Conservation (phyloP, 2,797 vertebrate species). For the Aselliscus stoliczkanus region DNA sequence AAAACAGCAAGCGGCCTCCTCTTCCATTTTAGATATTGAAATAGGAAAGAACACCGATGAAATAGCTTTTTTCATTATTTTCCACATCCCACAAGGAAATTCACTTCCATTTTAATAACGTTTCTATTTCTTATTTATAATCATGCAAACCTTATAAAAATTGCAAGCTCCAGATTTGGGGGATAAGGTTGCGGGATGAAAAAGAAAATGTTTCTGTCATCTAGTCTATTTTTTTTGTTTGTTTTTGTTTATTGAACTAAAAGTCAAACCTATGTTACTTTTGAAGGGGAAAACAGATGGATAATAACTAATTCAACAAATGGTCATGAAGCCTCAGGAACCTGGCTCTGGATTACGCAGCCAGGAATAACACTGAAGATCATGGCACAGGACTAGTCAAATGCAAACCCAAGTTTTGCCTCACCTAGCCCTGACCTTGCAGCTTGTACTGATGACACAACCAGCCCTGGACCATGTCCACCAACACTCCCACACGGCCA, state of each 20-base stretch:
- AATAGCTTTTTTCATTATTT: conserved; percentile 72
- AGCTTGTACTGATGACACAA: background rate
- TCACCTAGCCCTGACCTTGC: background rate
- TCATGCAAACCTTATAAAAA: conserved; percentile 63
- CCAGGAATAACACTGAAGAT: background rate
- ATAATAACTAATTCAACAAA: background rate
- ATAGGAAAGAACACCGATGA: conserved; percentile 51
- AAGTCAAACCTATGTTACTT: conserved; percentile 45
- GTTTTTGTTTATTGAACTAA: conserved; percentile 37
- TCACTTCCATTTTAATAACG: conserved; percentile 67
- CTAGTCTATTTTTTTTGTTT: background rate
- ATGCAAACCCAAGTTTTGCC: background rate
- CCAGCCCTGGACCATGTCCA: background rate
- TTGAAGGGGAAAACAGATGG: conserved; percentile 30
- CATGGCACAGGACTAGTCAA: background rate
- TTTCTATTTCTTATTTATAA: conserved; percentile 64
- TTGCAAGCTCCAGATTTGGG: conserved; percentile 50
- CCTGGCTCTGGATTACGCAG: background rate
- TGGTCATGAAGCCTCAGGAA: background rate
- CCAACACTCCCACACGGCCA: background rate
- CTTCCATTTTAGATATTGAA: conserved; percentile 43
- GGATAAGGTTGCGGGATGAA: background rate
- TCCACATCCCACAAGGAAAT: conserved; percentile 58
- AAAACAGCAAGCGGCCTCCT: conserved; percentile 44
- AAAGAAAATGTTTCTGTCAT: conserved; percentile 46